Evolutionary conservation across 23 tunicate genomes (phyloP).

Genomic region (Ciona savignyi): DNA sequence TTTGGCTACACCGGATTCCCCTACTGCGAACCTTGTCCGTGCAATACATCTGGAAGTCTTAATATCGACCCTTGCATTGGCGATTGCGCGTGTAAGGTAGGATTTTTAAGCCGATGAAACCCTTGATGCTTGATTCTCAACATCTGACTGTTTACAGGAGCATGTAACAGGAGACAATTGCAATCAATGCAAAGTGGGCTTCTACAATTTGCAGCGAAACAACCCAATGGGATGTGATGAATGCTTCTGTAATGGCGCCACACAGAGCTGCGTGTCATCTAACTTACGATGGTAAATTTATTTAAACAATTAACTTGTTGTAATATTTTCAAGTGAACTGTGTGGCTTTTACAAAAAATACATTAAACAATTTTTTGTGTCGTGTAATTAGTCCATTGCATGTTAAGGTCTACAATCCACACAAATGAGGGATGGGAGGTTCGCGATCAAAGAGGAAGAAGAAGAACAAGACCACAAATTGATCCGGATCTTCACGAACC

Average conservation of each 20-base stretch:
- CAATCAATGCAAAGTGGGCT: slow-evolving; percentile 58
- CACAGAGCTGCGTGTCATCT: slow-evolving; percentile 51
- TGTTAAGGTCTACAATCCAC: slow-evolving; percentile 40
- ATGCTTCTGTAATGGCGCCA: slow-evolving; percentile 59
- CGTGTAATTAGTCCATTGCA: too few relatives aligned
- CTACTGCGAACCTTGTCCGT: slow-evolving; percentile 73
- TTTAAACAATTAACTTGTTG: background rate
- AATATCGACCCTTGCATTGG: slow-evolving; percentile 67
- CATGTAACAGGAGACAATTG: slow-evolving; percentile 61
- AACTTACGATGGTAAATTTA: slow-evolving; percentile 36
- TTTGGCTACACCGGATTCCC: slow-evolving; percentile 78
- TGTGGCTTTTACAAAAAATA: too few relatives aligned
- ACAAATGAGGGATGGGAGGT: slow-evolving; percentile 75
- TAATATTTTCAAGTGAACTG: too few relatives aligned
- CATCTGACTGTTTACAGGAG: slow-evolving; percentile 20
- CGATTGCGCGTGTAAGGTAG: slow-evolving; percentile 76
- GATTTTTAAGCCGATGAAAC: background rate
- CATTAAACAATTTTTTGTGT: too few relatives aligned
- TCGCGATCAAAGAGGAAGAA: slow-evolving; percentile 26
- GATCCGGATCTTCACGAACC: slow-evolving; percentile 46
- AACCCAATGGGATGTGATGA: slow-evolving; percentile 54
- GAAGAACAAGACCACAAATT: slow-evolving; percentile 23
- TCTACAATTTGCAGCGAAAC: slow-evolving; percentile 35
- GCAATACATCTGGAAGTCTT: slow-evolving; percentile 63
- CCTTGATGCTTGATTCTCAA: background rate